Conservation (phyloP, 2,888 invertebrate species). For the Meganola albula region DNA sequence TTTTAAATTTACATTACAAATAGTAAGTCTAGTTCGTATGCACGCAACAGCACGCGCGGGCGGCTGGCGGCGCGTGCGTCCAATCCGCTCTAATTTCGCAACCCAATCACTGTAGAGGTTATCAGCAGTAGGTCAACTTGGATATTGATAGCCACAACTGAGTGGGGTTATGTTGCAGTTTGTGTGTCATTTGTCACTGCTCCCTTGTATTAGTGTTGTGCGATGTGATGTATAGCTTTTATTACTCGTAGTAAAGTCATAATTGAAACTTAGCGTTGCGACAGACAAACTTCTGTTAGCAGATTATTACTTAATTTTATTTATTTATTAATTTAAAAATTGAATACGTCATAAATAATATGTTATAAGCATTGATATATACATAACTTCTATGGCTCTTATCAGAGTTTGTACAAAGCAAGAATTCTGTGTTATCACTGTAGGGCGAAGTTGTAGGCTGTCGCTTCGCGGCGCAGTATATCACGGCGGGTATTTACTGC, state of each 20-base stretch:
- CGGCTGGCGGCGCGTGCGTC: constrained; percentile 34
- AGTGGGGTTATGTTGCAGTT: constrained; percentile 2
- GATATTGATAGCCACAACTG: constrained; percentile 17
- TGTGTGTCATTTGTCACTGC: neutral
- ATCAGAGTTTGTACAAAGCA: constrained; percentile 21
- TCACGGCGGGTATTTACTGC: constrained; percentile 63
- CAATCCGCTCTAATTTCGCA: constrained; percentile 70
- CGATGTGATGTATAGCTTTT: too few relatives aligned
- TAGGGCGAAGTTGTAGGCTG: constrained; percentile 37
- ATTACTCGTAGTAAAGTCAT: too few relatives aligned
- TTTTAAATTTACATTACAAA: constrained; percentile 32
- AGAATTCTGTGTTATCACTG: constrained; percentile 29
- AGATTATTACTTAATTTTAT: too few relatives aligned
- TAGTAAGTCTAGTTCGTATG: constrained; percentile 28
- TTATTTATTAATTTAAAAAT: too few relatives aligned
- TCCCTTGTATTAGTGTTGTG: neutral
- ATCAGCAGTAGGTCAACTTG: constrained; percentile 26
- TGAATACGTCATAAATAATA: too few relatives aligned
- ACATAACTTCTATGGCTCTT: constrained; percentile 5
- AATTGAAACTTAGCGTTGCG: too few relatives aligned
- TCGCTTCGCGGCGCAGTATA: constrained; percentile 53
- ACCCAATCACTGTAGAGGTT: constrained; percentile 27
- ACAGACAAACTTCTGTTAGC: too few relatives aligned
- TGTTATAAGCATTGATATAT: neutral
- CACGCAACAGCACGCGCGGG: constrained; percentile 41